Conservation (phyloP, 1,140 invertebrate genomes). For the Anadara kagoshimensis region DNA sequence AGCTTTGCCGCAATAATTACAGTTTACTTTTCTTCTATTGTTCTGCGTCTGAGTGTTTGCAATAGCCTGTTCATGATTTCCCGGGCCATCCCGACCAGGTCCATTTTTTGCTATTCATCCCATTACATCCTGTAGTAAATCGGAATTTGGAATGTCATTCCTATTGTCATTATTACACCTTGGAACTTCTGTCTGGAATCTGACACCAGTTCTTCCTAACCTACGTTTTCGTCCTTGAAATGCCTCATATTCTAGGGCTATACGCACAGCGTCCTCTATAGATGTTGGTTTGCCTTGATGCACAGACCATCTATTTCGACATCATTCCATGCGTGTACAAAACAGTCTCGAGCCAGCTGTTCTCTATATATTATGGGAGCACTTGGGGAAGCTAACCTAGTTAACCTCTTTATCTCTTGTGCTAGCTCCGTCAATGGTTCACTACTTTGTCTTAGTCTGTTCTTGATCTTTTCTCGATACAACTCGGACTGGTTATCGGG, state of each 20-base stretch:
- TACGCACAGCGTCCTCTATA: constrained; percentile 36
- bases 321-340: constrained; percentile 28
- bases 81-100: no score
- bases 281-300: constrained; percentile 15
- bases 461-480: constrained; percentile 9
- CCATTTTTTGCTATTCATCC: no score
- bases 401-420: constrained; percentile 22
- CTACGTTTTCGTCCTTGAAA: no score
- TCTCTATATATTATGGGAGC: constrained; percentile 22
- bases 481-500: constrained; percentile 10
- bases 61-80: constrained; percentile 14
- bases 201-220: no score
- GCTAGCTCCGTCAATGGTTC: constrained; percentile 13
- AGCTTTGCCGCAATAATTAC: no score
- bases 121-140: no score
- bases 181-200: no score
- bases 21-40: no score
- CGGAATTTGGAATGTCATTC: no score
- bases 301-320: constrained; percentile 20
- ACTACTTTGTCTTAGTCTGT: background rate
- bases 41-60: constrained; percentile 17
- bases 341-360: constrained; percentile 26
- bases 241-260: no score
- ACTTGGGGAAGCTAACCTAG: constrained; percentile 27
- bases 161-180: no score